Percentiles rank a stretch among this genome's conserved stretches.
Evolutionary conservation across 2,888 invertebrate genomes (phyloP).

Genomic region (Rhingia campestris): DNA sequence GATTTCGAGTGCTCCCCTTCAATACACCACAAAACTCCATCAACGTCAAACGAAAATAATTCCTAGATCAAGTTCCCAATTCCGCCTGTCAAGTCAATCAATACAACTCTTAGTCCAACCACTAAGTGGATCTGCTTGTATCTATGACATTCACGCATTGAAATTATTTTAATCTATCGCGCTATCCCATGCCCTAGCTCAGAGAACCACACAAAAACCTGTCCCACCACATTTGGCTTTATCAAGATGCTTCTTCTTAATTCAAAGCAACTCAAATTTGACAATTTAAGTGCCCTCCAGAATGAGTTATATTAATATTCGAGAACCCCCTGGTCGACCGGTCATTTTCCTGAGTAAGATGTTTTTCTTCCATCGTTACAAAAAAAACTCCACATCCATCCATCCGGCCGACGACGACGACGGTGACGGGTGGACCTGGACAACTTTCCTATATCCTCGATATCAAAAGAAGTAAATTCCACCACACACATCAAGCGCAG

Average conservation of each 20-base stretch:
- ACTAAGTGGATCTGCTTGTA: slow-evolving; percentile 24
- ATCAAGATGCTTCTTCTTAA: slow-evolving; percentile 60
- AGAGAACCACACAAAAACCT: slow-evolving; percentile 24
- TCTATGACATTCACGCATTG: slow-evolving; percentile 45
- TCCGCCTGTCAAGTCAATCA: slow-evolving; percentile 24
- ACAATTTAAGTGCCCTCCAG: slow-evolving; percentile 69
- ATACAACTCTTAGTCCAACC: slow-evolving; percentile 12
- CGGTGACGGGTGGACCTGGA: too few relatives aligned
- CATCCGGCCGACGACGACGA: neutral
- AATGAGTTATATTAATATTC: slow-evolving; percentile 65
- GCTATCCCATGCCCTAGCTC: slow-evolving; percentile 20
- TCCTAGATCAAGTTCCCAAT: neutral
- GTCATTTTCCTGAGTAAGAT: slow-evolving; percentile 50
- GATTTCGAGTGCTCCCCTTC: too few relatives aligned
- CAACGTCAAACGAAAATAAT: neutral
- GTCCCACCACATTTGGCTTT: slow-evolving; percentile 43
- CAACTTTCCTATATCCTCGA: neutral
- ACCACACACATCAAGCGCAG: slow-evolving; percentile 48
- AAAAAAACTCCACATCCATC: slow-evolving; percentile 10
- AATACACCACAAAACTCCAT: neutral
- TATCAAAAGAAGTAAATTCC: slow-evolving; percentile 63
- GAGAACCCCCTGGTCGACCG: slow-evolving; percentile 12
- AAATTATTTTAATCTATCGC: slow-evolving; percentile 35
- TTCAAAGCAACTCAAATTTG: slow-evolving; percentile 72
- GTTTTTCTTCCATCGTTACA: slow-evolving; percentile 4